phyloP scores from a whole-genome alignment of 1,140 invertebrate genomes.

The Drosophila biarmipes region DNA sequence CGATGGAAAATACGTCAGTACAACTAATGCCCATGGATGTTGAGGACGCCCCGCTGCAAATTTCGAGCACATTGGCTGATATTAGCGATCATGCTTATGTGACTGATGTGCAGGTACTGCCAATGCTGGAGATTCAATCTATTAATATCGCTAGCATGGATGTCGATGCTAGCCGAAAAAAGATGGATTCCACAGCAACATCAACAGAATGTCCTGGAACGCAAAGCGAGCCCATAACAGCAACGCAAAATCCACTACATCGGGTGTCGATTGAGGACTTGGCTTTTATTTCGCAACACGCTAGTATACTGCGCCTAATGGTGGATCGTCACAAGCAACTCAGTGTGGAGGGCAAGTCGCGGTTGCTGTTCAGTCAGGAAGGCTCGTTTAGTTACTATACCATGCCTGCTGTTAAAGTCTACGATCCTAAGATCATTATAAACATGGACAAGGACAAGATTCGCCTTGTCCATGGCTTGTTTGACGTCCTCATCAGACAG shows the following conservation, averaged over 20 bases:
- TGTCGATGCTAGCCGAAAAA: too few species aligned
- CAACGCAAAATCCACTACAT: background rate
- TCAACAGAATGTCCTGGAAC: background rate
- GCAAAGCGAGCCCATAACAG: background rate
- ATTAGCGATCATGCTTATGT: background rate
- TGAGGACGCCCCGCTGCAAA: background rate
- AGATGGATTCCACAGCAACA: background rate
- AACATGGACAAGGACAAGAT: constrained; percentile 16
- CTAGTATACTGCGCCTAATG: constrained; percentile 43
- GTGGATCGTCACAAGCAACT: constrained; percentile 48
- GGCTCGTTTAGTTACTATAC: background rate
- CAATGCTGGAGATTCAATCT: background rate
- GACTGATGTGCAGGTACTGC: constrained; percentile 15
- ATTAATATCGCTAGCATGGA: background rate
- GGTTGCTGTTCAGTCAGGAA: background rate
- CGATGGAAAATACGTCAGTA: background rate
- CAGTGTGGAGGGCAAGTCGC: constrained; percentile 9
- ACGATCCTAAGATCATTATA: constrained; percentile 29
- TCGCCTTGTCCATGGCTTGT: constrained; percentile 23
- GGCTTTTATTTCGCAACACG: constrained; percentile 35
- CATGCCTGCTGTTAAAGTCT: constrained; percentile 47
- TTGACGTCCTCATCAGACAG: constrained; percentile 34
- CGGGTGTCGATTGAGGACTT: constrained; percentile 23
- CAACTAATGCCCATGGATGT: background rate
- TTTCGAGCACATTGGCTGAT: background rate